Percentiles rank a stretch among this genome's conserved stretches.
Evolutionary conservation across 2,113 vertebrate genomes (phyloP).

Genomic region (Leptobrachium leishanense): DNA sequence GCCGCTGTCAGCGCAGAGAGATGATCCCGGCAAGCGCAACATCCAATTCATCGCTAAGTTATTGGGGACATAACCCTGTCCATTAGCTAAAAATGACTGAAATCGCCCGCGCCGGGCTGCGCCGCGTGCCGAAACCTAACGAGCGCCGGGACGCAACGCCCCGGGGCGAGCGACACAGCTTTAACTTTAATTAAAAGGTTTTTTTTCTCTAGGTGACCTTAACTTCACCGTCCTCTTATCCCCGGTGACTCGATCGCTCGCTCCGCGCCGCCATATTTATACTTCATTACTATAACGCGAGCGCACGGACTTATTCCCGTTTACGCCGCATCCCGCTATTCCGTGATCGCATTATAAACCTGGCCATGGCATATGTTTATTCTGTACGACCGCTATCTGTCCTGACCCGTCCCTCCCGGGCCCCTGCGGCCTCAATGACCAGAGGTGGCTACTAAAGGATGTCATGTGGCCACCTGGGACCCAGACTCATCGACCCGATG

Average conservation of each 20-base stretch:
- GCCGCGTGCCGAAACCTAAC: slow-evolving; percentile 42
- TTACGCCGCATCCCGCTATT: too few species aligned
- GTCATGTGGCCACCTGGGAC: too few species aligned
- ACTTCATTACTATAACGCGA: not conserved
- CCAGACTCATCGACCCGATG: too few species aligned
- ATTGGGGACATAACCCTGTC: slow-evolving; percentile 66
- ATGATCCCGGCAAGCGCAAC: slow-evolving; percentile 17
- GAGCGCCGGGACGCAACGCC: slow-evolving; percentile 45
- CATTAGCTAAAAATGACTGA: slow-evolving; percentile 67
- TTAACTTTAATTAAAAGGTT: slow-evolving; percentile 72
- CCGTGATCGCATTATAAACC: too few species aligned
- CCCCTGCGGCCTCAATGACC: too few species aligned
- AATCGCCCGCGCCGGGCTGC: slow-evolving; percentile 56
- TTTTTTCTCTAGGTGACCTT: slow-evolving; percentile 65
- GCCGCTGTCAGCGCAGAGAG: slow-evolving; percentile 30
- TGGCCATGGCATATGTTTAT: too few species aligned
- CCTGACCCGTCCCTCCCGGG: too few species aligned
- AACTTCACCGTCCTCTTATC: slow-evolving; percentile 22
- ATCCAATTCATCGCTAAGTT: slow-evolving; percentile 60
- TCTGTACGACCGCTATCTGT: too few species aligned
- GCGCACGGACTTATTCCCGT: too few species aligned
- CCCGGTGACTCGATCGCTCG: not conserved
- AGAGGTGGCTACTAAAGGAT: too few species aligned
- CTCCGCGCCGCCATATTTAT: not conserved
- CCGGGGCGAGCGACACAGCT: slow-evolving; percentile 54